These are phyloP conservation scores for Tympanoctomys barrerae DNA, from an alignment of 2,797 vertebrate genomes.

Conservation along the genomic window DNA sequence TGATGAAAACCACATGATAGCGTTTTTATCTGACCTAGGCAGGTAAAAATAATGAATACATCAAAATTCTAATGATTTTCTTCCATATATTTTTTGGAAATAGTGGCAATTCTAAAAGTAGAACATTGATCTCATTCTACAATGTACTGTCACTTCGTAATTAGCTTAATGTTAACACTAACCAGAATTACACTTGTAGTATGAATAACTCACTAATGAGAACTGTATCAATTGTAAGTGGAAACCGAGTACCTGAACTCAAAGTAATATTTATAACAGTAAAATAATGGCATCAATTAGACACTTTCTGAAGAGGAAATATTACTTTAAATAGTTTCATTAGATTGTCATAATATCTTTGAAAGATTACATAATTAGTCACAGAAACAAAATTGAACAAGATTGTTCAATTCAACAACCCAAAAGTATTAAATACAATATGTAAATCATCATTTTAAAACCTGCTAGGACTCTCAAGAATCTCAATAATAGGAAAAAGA, in stretches of 20 bases:
- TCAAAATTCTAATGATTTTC: background rate
- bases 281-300: background rate
- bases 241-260: background rate
- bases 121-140: background rate
- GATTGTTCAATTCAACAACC: background rate
- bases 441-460: background rate
- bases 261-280: background rate
- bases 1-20: background rate
- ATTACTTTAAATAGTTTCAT: background rate
- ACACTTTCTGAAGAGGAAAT: background rate
- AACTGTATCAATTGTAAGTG: constrained; percentile 28
- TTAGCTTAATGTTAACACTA: background rate
- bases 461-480: background rate
- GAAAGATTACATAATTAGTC: background rate
- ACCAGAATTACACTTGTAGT: background rate
- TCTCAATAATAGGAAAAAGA: background rate
- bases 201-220: background rate
- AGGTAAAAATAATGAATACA: background rate
- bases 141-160: background rate
- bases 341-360: constrained; percentile 10
- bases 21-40: background rate
- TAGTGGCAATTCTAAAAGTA: background rate
- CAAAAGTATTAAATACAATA: background rate
- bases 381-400: background rate
- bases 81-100: background rate